Evolutionary conservation across 2,888 invertebrate species (phyloP), one percentile per base, ranked within the genome.

Genomic region (Eupithecia pulchellata): DNA sequence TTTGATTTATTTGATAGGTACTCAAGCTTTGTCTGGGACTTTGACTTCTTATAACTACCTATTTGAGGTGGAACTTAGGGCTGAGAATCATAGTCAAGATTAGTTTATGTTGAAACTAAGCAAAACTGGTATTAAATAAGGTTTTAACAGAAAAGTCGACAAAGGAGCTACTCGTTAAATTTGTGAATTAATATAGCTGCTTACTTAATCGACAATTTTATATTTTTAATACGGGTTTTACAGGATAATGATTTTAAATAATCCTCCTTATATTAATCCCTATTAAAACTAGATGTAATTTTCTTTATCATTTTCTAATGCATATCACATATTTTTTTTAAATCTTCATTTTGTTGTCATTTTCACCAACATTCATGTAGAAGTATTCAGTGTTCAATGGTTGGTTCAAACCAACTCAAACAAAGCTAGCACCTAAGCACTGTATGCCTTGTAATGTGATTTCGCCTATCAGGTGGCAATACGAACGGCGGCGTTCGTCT

Each of bases 401-500:
- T 13, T 4, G 1, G 25, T 52, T 11, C 25, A 52, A 52, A 52
- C 47, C 20, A 20, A 47, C 20, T 47, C 20, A 32, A 30, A 58
- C 57, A 58, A 17, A 30, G 32, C 60, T 34, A 6, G 42, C n/a
- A 3, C n/a, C 29, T 57, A 20, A 34, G 34, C 34, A 13, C 8
- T 58, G 27, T 36, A 63, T 27, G 25, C 34, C 32, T 11, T 47
- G 52, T 61, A 39, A 55, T 60, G 39, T 71, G 36, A 65, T 69
- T 66, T 65, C n/a, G 25, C 36, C 65, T 66, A 69, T 72, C 66
- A 69, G 64, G 52, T 69, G 64, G 72, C 69, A 72, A 69, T 73
- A 64, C 69, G 61, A 57, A 57, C 17, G 58, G 69, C 55, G 42
- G 55, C 69, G 69, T 67, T 73, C 72, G 69, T 72, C 64, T 61